Conservation (phyloP, 1,140 invertebrate genomes). For the Drosophila hydei region DNA sequence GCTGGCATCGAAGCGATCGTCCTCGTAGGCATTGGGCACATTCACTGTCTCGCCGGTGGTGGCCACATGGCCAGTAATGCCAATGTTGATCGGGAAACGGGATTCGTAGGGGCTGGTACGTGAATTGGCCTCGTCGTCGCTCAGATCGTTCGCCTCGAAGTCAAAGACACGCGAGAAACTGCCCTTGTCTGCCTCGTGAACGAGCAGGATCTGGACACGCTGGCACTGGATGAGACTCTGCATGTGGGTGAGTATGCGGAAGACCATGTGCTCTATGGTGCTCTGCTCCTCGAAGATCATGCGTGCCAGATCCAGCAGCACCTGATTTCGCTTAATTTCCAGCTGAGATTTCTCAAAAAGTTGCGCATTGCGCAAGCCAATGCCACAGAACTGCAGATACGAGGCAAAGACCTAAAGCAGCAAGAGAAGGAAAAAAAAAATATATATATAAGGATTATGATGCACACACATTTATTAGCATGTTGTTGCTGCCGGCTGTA, state of each 20-base stretch:
- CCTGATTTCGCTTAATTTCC: slow-evolving; percentile 97
- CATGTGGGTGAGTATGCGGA: slow-evolving; percentile 96
- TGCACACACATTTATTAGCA: slow-evolving; percentile 8
- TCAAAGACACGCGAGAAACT: slow-evolving; percentile 97
- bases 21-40: slow-evolving; percentile 95
- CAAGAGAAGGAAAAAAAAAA: slow-evolving; percentile 5
- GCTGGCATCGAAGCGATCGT: slow-evolving; percentile 94
- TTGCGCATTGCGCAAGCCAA: slow-evolving; percentile 96
- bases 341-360: slow-evolving; percentile 96
- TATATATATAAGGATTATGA: slow-evolving; percentile 4
- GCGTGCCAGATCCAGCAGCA: slow-evolving; percentile 95
- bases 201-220: slow-evolving; percentile 94
- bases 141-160: slow-evolving; percentile 92
- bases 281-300: slow-evolving; percentile 99
- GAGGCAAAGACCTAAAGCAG: slow-evolving; percentile 89
- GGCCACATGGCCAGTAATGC: slow-evolving; percentile 97
- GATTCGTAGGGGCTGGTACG: slow-evolving; percentile 94
- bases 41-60: slow-evolving; percentile 97
- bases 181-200: slow-evolving; percentile 94
- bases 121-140: slow-evolving; percentile 89
- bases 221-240: slow-evolving; percentile 97
- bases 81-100: slow-evolving; percentile 97
- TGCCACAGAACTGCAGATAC: slow-evolving; percentile 98
- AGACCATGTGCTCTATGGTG: slow-evolving; percentile 97
- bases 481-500: background rate